Evolutionary conservation across 2,113 vertebrate genomes (phyloP), one percentile per base, ranked within the genome.

Genomic region (Todiramphus chloris): DNA sequence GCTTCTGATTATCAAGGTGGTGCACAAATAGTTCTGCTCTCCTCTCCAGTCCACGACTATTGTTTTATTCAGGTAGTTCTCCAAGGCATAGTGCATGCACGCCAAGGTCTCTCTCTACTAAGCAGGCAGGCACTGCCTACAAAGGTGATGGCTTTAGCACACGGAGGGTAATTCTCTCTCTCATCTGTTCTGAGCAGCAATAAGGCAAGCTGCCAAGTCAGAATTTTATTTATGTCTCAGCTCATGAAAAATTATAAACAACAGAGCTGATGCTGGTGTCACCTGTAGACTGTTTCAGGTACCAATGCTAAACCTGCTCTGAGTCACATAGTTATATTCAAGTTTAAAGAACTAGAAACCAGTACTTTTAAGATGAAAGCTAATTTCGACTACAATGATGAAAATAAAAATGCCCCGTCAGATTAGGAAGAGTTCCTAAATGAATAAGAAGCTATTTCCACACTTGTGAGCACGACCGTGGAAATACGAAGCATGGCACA

Each of bases 81-180:
- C 41, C 48, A 30, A 69, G 46, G 50, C 17, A 30, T 9, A 60
- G 12, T 5, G 11, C 24, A 11, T 0, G 5, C 9, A 19, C 2
- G 6, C 0, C 0, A 68, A 31, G 5, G 15, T 17, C 74, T 11
- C 25, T 41, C 62, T 68, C 59, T 33, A 2, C 48, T 25, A 11
- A 56, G 35, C 51, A 60, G 39, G 51, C 16, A 21, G 28, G 53
- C 53, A 31, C 37, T 63, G 68, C 64, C 79, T 28, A 59, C 68
- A 72, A 51, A 87, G 51, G 31, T 41, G 75, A 74, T 37, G 30
- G 19, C 16, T 72, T 74, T 41, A 67, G 73, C 68, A 72, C 10
- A 25, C 9, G 2, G 9, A 92, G 33, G 56, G 39, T 11, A 83
- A 35, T 44, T 75, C 92, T 80, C 59, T 39, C 74, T 43, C 79